Evolutionary conservation across 1,140 invertebrate genomes (phyloP).

Genomic region (Hormaphis cornu): DNA sequence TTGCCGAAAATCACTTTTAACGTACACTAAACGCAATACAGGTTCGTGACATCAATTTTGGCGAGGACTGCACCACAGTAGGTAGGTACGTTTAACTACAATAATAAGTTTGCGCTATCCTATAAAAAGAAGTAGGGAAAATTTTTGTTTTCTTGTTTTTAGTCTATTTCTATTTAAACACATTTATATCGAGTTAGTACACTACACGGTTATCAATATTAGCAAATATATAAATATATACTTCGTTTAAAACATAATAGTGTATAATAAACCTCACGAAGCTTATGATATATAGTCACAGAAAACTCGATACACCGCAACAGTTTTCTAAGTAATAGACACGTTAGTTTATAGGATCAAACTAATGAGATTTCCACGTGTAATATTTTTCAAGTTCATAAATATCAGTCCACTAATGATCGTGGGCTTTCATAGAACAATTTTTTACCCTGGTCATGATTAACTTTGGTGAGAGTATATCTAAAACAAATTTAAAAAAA

Average conservation of each 20-base stretch:
- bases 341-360: background rate
- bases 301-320: background rate
- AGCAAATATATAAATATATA: background rate
- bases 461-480: conserved; percentile 5
- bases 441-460: background rate
- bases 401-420: background rate
- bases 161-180: background rate
- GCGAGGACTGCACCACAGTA: background rate
- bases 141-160: background rate
- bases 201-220: background rate
- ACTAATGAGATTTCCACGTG: background rate
- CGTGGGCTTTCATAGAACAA: background rate
- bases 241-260: background rate
- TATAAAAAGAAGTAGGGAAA: conserved; percentile 6
- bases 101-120: background rate
- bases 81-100: background rate
- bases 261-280: conserved; percentile 6
- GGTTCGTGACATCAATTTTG: background rate
- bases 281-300: background rate
- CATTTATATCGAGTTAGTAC: background rate
- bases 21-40: background rate
- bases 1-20: background rate
- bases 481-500: conserved; percentile 24
- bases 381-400: background rate
- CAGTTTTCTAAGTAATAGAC: background rate